phyloP scores from a whole-genome alignment of 2,797 vertebrate genomes.

The Chloroceryle inda region DNA sequence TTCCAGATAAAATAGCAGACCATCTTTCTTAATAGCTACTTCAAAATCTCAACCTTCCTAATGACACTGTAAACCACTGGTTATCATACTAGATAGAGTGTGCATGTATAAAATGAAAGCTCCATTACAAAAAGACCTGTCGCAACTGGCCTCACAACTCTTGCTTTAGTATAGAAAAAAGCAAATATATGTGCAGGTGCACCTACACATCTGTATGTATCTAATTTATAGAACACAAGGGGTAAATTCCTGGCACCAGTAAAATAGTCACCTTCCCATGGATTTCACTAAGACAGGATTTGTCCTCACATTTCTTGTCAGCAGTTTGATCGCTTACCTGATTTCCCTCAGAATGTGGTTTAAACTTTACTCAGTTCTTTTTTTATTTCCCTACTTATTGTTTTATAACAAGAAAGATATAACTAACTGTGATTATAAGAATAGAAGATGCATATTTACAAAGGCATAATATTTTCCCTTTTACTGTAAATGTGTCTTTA shows the following conservation, averaged over 20 bases:
- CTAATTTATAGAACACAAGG: neutral
- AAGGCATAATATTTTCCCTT: neutral
- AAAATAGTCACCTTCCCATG: neutral
- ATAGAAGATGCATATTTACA: neutral
- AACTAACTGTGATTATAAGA: neutral
- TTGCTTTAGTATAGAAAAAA: neutral
- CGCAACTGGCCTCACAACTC: neutral
- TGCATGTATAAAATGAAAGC: neutral
- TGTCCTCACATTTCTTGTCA: neutral
- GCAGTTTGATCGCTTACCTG: neutral
- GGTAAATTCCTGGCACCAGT: neutral
- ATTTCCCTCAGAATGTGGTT: neutral
- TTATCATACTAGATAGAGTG: neutral
- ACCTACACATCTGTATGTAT: neutral
- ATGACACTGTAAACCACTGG: neutral
- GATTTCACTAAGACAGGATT: neutral
- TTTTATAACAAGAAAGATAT: neutral
- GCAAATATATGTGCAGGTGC: neutral
- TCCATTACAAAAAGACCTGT: neutral
- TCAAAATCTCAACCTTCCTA: neutral
- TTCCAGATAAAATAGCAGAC: neutral
- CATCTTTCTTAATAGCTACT: slow-evolving; percentile 6
- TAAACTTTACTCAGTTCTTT: neutral
- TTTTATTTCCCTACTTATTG: neutral
- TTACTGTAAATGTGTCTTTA: neutral